phyloP scores from a whole-genome alignment of 2,797 vertebrate genomes.

The Gastrophryne carolinensis region DNA sequence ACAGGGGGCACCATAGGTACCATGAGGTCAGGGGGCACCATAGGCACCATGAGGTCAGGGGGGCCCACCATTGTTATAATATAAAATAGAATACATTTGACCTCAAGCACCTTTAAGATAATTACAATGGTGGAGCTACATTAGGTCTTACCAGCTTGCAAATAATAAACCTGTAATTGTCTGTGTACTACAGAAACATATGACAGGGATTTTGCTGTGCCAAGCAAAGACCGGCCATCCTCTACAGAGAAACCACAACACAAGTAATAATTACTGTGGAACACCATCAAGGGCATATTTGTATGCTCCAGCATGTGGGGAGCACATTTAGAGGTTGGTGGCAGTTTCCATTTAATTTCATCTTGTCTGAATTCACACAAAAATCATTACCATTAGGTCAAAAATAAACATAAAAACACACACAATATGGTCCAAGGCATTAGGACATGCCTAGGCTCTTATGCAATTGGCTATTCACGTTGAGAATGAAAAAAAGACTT shows the following conservation, averaged over 20 bases:
- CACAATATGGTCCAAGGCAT: constrained; percentile 19
- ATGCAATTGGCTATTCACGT: constrained; percentile 12
- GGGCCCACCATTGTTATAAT: too few species aligned
- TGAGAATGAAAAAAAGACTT: too few species aligned
- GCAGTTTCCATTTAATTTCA: not conserved
- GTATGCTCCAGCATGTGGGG: constrained; percentile 28
- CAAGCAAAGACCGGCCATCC: not conserved
- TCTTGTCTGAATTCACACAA: constrained; percentile 15
- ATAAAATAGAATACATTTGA: too few species aligned
- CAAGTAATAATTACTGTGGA: constrained; percentile 31
- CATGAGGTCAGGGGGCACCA: too few species aligned
- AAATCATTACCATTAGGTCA: constrained; percentile 27
- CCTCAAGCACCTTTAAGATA: too few species aligned
- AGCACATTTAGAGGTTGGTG: constrained; percentile 5
- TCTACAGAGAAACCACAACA: constrained; percentile 18
- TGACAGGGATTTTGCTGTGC: not conserved
- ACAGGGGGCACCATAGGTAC: too few species aligned
- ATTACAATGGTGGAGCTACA: too few species aligned
- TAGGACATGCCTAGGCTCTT: constrained; percentile 1
- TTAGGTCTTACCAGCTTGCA: too few species aligned
- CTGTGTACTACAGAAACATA: not conserved
- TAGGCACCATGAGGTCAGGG: too few species aligned
- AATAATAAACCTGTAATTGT: too few species aligned
- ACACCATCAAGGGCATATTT: constrained; percentile 32
- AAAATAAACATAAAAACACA: constrained; percentile 18